Conservation (phyloP, 2,113 vertebrate species). For the Elgaria multicarinata region DNA sequence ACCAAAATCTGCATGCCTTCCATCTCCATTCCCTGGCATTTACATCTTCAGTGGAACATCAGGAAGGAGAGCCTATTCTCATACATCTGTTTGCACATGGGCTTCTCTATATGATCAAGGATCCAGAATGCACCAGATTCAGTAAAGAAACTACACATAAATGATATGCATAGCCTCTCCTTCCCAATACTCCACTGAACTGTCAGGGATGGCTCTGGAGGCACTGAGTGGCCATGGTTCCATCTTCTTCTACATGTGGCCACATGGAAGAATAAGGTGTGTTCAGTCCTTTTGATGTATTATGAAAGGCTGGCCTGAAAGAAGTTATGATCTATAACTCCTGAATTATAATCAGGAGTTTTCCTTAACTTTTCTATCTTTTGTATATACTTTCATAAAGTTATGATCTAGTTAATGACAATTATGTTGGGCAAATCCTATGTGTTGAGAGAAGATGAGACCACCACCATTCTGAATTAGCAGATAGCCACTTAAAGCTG, state of each 20-base stretch:
- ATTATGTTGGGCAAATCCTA: not conserved
- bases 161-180: not conserved
- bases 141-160: not conserved
- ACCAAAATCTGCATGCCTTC: not conserved
- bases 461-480: not conserved
- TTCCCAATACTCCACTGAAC: not conserved
- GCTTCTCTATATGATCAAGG: not conserved
- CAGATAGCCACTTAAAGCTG: not conserved
- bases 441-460: not conserved
- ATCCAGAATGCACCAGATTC: not conserved
- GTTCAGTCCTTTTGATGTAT: too few relatives aligned
- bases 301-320: not conserved
- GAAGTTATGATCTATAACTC: not conserved
- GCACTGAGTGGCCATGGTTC: not conserved
- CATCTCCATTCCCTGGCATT: not conserved
- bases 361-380: not conserved
- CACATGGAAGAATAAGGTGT: not conserved
- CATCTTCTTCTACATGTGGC: not conserved
- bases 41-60: not conserved
- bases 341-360: not conserved
- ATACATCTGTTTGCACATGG: not conserved
- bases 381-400: not conserved
- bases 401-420: not conserved
- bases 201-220: not conserved
- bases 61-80: not conserved